These are phyloP conservation scores for Operophtera brumata DNA, from an alignment of 2,888 invertebrate genomes.

Conservation along the genomic window DNA sequence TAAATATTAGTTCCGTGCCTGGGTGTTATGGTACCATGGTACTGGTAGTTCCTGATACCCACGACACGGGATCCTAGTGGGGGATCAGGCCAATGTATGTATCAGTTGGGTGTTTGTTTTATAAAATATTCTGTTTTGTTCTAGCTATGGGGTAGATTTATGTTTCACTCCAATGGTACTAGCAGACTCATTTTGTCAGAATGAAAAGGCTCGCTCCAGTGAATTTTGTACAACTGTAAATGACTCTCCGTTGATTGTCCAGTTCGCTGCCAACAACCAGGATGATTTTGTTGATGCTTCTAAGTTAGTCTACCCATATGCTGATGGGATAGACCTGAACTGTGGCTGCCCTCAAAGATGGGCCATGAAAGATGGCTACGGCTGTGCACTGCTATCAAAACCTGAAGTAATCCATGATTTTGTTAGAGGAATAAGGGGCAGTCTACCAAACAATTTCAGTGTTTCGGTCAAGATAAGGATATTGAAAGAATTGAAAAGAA, in stretches of 20 bases:
- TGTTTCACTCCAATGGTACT: conserved; percentile 98
- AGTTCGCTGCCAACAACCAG: conserved; percentile 95
- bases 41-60: too few relatives aligned
- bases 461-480: conserved; percentile 96
- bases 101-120: too few relatives aligned
- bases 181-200: conserved; percentile 95
- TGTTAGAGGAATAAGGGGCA: conserved; percentile 86
- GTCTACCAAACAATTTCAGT: conserved; percentile 87
- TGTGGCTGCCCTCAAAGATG: conserved; percentile 99
- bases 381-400: conserved; percentile 89
- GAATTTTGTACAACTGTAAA: conserved; percentile 88
- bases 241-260: conserved; percentile 93
- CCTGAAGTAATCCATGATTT: conserved; percentile 92
- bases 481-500: conserved; percentile 83
- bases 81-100: too few relatives aligned
- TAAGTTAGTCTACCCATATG: conserved; percentile 89
- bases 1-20: too few relatives aligned
- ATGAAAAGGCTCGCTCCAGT: conserved; percentile 90
- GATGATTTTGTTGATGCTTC: conserved; percentile 92
- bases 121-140: conserved; percentile 36
- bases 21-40: too few relatives aligned
- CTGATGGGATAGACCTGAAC: conserved; percentile 96
- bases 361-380: conserved; percentile 95
- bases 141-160: conserved; percentile 91
- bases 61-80: too few relatives aligned